Evolutionary conservation across 37 sponge, comb jelly and placozoan species (phyloP), one percentile per base, ranked within the genome.

Genomic region (Haliclona indistincta): DNA sequence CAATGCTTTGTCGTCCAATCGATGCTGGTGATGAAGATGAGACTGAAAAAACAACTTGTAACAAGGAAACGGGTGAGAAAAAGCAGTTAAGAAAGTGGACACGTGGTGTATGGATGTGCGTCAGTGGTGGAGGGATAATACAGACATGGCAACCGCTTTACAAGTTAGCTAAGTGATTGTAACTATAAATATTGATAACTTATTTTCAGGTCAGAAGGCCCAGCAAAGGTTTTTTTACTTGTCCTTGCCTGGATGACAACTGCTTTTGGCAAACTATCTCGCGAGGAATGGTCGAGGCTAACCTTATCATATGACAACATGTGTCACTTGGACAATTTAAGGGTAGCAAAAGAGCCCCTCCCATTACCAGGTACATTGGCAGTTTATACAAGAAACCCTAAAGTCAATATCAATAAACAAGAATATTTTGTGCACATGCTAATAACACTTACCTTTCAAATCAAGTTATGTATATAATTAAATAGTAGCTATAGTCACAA

Each of bases 281-380:
- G 54, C 5, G 61, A 68, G 2, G 70, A 68, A 35, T 26, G 58
- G 60, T 15, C 33, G 11, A 52, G 56, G 13, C 28, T 81, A 4
- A 64, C 64, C 19, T 35, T 81, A 25, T 38, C 74, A 39, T 81
- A 80, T 80, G 80, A 80, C 52, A 80, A 80, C 63, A 80, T 80
- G 80, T 80, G 80, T 38, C 69, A 80, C 35, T 41, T 80, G 63
- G 80, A 69, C 28, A 5, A 8, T 2, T 53, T 80, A 7, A 2
- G n/a, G 7, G 80, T 80, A 3, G 71, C 80, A 26, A 55, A 38
- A 26, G 23, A 41, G 20, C 71, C 71, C 2, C 52, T 80, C 1
- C 71, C 80, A 42, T 64, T 80, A 1, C 80, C 80, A 40, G 52
- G 38, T n/a, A n/a, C n/a, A n/a, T n/a, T n/a, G n/a, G n/a, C n/a